Conservation (phyloP, 2,113 vertebrate genomes). For the Rhea americana region DNA sequence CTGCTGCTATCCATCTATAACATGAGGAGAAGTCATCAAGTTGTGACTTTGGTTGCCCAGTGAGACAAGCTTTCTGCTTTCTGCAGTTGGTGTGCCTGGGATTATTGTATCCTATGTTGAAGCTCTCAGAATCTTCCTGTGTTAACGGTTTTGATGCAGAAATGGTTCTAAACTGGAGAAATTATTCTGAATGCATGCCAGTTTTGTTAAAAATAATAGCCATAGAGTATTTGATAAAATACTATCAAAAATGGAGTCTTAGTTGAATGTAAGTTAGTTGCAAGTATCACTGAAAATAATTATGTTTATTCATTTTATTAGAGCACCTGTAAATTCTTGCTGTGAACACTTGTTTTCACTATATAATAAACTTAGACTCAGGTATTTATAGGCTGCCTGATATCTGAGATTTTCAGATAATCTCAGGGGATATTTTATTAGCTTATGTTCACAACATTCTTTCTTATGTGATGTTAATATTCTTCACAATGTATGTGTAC, state of each 20-base stretch:
- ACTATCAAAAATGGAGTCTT: background rate
- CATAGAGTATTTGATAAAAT: background rate
- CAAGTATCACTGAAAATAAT: background rate
- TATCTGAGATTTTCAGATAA: background rate
- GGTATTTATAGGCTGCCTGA: background rate
- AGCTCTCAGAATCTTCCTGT: background rate
- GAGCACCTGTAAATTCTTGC: background rate
- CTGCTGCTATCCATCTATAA: background rate
- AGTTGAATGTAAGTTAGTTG: background rate
- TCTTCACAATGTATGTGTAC: background rate
- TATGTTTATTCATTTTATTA: background rate
- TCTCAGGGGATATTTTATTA: fast-evolving
- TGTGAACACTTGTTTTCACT: background rate
- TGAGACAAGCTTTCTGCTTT: background rate
- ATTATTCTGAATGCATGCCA: background rate
- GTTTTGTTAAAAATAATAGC: background rate
- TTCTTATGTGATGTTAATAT: background rate
- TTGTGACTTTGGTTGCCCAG: background rate
- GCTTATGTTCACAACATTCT: background rate
- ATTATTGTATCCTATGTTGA: background rate
- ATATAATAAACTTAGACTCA: background rate
- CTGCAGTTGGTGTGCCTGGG: background rate
- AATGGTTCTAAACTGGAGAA: background rate
- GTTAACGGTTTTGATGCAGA: background rate
- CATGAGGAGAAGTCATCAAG: background rate